A percentile compares a stretch with the other conserved stretches of the same genome.
Conservation (phyloP, 2,797 vertebrate species). For the Muscicapa comitata region DNA sequence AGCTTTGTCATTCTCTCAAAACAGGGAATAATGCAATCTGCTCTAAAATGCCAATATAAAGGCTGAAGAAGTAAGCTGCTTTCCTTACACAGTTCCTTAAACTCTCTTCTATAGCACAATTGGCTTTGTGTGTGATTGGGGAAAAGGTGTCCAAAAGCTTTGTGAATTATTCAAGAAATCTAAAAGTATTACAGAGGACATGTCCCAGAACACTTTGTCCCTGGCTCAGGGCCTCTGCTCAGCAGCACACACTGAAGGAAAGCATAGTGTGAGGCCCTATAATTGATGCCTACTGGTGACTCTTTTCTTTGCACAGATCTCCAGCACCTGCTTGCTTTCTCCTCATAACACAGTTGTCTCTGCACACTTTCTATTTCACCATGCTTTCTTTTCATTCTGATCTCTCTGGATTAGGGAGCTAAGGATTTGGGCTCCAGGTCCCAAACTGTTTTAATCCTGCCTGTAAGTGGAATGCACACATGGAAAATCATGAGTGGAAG, state of each 20-base stretch:
- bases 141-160: slow-evolving; percentile 5
- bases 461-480: not conserved
- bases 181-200: not conserved
- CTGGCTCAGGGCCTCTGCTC: not conserved
- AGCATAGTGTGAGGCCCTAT: not conserved
- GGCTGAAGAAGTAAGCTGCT: not conserved
- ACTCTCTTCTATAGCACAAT: not conserved
- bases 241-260: not conserved
- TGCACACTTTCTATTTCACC: not conserved
- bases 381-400: not conserved
- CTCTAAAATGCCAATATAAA: not conserved
- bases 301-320: not conserved
- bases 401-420: not conserved
- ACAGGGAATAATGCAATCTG: not conserved
- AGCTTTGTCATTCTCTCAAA: not conserved
- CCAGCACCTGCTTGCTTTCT: not conserved
- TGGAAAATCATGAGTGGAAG: not conserved
- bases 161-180: slow-evolving; percentile 7
- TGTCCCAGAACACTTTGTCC: not conserved
- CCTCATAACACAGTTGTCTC: rapidly evolving
- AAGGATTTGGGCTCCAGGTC: not conserved
- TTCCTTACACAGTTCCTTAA: not conserved
- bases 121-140: not conserved
- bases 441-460: not conserved
- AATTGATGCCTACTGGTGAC: not conserved